Conservation (phyloP, 2,888 invertebrate genomes). For the Leptinotarsa tumamoca region DNA sequence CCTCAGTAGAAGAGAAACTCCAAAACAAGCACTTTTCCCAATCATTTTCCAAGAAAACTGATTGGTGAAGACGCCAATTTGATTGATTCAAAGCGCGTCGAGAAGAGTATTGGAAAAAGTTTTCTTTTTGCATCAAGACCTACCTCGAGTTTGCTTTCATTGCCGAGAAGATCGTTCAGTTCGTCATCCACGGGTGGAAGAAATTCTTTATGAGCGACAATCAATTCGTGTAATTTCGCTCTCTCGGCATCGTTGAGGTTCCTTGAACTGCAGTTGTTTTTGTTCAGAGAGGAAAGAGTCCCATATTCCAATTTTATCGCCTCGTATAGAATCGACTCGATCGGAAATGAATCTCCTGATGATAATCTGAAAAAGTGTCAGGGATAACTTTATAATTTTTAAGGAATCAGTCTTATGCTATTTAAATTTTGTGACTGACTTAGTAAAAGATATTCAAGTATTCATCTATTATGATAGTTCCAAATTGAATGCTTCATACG, state of each 20-base stretch:
- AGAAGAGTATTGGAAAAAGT: too few species aligned
- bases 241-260: slow-evolving; percentile 85
- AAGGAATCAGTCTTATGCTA: background rate
- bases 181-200: slow-evolving; percentile 88
- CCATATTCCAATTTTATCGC: slow-evolving; percentile 89
- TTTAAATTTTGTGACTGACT: too few species aligned
- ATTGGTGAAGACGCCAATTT: too few species aligned
- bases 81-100: too few species aligned
- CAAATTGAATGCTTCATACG: too few species aligned
- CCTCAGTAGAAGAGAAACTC: too few species aligned
- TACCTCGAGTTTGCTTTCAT: slow-evolving; percentile 73
- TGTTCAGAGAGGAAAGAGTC: slow-evolving; percentile 71
- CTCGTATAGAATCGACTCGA: slow-evolving; percentile 86
- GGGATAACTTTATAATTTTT: background rate
- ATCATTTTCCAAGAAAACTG: too few species aligned
- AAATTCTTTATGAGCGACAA: slow-evolving; percentile 87
- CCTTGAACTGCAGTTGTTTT: slow-evolving; percentile 72
- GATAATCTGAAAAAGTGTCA: slow-evolving; percentile 63
- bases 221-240: slow-evolving; percentile 85
- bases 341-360: slow-evolving; percentile 75
- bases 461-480: too few species aligned
- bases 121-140: slow-evolving; percentile 48
- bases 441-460: too few species aligned
- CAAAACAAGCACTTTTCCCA: too few species aligned
- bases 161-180: slow-evolving; percentile 76